A percentile compares a stretch with the other conserved stretches of the same genome.
phyloP scores from a whole-genome alignment of 2,888 invertebrate species.

The Rhamnusium bicolor region DNA sequence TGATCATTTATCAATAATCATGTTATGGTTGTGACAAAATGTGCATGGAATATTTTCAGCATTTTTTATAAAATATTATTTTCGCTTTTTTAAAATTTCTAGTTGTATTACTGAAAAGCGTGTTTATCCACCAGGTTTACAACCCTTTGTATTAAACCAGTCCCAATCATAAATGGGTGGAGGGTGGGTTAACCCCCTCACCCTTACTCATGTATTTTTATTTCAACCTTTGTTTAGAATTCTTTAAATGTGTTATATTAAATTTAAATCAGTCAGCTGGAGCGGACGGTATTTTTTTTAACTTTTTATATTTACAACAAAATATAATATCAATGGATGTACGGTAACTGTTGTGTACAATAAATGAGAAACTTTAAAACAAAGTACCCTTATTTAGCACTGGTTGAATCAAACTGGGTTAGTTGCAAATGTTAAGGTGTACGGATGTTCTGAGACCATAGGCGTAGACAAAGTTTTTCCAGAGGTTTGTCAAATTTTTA shows the following conservation, averaged over 20 bases:
- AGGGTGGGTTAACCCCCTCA: not conserved
- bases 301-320: not conserved
- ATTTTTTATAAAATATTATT: too few relatives aligned
- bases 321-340: too few relatives aligned
- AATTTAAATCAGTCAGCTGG: not conserved
- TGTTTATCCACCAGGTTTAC: not conserved
- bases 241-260: not conserved
- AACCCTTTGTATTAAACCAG: not conserved
- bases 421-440: constrained; percentile 13
- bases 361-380: not conserved
- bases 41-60: not conserved
- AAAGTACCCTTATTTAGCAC: constrained; percentile 2
- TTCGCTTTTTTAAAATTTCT: not conserved
- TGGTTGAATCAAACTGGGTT: constrained; percentile 11
- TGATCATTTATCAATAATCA: too few relatives aligned
- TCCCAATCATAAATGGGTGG: not conserved
- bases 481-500: too few relatives aligned
- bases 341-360: not conserved
- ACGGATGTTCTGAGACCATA: not conserved
- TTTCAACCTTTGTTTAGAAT: not conserved
- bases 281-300: not conserved
- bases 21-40: too few relatives aligned
- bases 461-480: not conserved
- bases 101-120: not conserved
- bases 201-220: not conserved